phyloP scores from a whole-genome alignment of 2,113 vertebrate species.

The Gallinago jamesoni region DNA sequence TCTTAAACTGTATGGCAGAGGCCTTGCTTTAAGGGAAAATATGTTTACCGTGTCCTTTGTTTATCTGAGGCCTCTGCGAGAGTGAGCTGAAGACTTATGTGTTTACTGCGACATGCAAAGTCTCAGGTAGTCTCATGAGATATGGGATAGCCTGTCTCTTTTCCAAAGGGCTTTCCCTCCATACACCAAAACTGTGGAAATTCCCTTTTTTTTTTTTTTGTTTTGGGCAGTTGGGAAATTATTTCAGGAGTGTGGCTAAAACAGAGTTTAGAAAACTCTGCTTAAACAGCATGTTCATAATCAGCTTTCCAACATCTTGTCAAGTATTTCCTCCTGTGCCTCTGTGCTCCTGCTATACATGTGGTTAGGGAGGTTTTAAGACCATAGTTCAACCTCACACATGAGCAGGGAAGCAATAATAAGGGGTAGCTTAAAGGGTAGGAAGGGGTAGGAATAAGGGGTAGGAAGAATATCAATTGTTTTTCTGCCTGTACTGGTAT shows the following conservation, averaged over 20 bases:
- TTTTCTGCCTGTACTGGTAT: not conserved
- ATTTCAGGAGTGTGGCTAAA: not conserved
- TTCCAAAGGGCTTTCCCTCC: not conserved
- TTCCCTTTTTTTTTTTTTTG: not conserved
- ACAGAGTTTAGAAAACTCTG: not conserved
- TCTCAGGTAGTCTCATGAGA: not conserved
- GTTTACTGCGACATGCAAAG: not conserved
- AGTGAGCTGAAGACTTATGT: not conserved
- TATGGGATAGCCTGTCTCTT: not conserved
- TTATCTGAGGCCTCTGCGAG: not conserved
- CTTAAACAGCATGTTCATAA: not conserved
- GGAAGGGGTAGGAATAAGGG: too few relatives aligned
- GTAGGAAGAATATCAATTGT: not conserved
- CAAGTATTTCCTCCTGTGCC: not conserved
- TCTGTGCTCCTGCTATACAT: not conserved
- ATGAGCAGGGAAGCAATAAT: not conserved
- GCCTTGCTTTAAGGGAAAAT: not conserved
- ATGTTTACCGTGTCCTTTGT: not conserved
- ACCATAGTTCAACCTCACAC: not conserved
- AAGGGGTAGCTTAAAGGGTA: not conserved
- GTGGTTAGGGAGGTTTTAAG: not conserved
- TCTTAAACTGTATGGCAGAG: not conserved
- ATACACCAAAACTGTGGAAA: not conserved
- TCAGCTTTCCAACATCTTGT: not conserved
- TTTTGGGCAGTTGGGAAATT: not conserved